These are phyloP conservation scores for Bucorvus abyssinicus DNA, from an alignment of 2,797 vertebrate species.

Conservation along the genomic window DNA sequence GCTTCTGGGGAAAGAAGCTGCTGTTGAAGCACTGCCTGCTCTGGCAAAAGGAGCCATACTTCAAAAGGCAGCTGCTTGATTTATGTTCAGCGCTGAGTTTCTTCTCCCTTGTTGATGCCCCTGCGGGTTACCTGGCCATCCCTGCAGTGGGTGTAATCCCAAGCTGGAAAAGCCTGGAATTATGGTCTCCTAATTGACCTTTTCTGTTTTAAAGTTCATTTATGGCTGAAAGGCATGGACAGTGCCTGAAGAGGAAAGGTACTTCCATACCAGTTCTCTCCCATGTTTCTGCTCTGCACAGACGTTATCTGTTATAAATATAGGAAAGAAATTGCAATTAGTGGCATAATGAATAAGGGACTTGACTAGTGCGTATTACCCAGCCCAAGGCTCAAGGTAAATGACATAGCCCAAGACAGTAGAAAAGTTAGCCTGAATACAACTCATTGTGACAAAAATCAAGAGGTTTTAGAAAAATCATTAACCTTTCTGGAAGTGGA, in stretches of 20 bases:
- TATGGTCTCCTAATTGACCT: not conserved
- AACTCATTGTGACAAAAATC: constrained; percentile 62
- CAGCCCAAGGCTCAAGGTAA: constrained; percentile 3
- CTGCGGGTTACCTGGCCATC: not conserved
- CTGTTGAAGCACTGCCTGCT: not conserved
- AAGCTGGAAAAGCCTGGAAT: not conserved
- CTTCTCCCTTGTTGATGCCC: not conserved
- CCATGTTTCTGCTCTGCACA: not conserved
- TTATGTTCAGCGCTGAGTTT: not conserved
- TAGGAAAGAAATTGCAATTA: constrained; percentile 27
- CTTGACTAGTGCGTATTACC: not conserved
- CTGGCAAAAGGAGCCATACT: not conserved
- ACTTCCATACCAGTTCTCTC: not conserved
- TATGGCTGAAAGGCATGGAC: not conserved
- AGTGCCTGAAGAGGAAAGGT: not conserved
- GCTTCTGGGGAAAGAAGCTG: not conserved
- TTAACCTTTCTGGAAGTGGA: constrained; percentile 40
- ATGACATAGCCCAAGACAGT: not conserved
- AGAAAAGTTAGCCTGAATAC: not conserved
- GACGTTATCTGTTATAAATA: not conserved
- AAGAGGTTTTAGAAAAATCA: constrained; percentile 62
- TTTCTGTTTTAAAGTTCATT: not conserved
- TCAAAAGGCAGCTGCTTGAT: not conserved
- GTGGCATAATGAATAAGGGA: not conserved
- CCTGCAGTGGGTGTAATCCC: not conserved